A percentile compares a stretch with the other conserved stretches of the same genome.
These are phyloP conservation scores for Epiblema foenella DNA, from an alignment of 2,888 invertebrate genomes.

Conservation along the genomic window DNA sequence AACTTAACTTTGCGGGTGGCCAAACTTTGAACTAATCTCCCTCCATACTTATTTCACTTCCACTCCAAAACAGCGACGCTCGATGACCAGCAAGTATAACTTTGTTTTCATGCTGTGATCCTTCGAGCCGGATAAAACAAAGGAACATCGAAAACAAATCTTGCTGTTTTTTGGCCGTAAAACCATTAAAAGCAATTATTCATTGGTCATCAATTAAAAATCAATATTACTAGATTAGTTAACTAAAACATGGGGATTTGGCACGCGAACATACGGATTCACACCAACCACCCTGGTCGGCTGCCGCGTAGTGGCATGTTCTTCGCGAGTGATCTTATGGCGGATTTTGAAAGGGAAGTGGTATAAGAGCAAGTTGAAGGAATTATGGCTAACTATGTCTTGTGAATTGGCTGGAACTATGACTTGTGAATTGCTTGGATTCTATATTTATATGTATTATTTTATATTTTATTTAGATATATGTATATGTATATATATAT, in stretches of 20 bases:
- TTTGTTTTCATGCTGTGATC: slow-evolving; percentile 42
- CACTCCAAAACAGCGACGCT: background rate
- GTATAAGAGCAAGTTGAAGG: too few relatives aligned
- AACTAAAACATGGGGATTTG: slow-evolving; percentile 68
- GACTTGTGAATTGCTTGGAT: too few relatives aligned
- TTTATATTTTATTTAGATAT: too few relatives aligned
- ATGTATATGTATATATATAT: too few relatives aligned
- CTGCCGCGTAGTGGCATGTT: background rate
- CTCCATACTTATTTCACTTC: background rate
- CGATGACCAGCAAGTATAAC: background rate
- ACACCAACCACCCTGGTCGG: slow-evolving; percentile 19
- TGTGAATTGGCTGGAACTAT: too few relatives aligned
- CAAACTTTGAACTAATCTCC: slow-evolving; percentile 11
- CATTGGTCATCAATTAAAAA: slow-evolving; percentile 67
- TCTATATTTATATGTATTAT: too few relatives aligned
- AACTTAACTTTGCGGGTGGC: slow-evolving; percentile 11
- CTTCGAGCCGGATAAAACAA: slow-evolving; percentile 50
- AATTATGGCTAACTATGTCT: too few relatives aligned
- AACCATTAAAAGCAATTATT: slow-evolving; percentile 57
- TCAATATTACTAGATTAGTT: slow-evolving; percentile 61
- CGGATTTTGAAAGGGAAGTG: too few relatives aligned
- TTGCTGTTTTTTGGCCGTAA: slow-evolving; percentile 46
- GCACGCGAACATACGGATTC: slow-evolving; percentile 62
- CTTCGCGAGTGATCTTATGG: too few relatives aligned
- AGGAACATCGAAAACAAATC: slow-evolving; percentile 45